Evolutionary conservation across 1,140 invertebrate species (phyloP).

Genomic region (Euglossa dilemma): DNA sequence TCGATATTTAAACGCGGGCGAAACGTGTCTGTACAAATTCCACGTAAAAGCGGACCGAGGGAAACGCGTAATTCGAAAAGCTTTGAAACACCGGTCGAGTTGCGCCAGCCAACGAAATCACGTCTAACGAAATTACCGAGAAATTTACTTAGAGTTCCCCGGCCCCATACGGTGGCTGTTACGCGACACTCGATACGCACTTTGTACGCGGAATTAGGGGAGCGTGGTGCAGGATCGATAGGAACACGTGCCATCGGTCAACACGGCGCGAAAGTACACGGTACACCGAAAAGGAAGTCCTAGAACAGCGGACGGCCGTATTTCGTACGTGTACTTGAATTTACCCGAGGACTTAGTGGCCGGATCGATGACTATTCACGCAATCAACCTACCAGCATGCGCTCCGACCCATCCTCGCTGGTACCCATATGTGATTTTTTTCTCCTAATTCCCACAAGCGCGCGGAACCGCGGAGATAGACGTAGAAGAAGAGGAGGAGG

Average conservation of each 20-base stretch:
- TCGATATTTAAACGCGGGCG: no score
- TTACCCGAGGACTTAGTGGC: conserved; percentile 64
- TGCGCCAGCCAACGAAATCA: conserved; percentile 36
- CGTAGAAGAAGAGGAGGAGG: conserved; percentile 12
- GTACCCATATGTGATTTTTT: conserved; percentile 77
- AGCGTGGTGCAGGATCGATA: conserved; percentile 36
- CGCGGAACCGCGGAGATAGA: conserved; percentile 16
- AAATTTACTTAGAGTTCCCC: conserved; percentile 41
- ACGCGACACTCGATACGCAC: conserved; percentile 29
- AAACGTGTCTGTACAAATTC: no score
- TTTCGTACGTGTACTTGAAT: conserved; percentile 69
- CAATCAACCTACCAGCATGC: conserved; percentile 72
- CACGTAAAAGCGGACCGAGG: background rate
- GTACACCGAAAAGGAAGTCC: conserved; percentile 46
- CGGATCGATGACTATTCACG: conserved; percentile 68
- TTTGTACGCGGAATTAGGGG: conserved; percentile 45
- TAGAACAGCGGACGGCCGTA: conserved; percentile 26
- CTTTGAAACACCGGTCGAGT: background rate
- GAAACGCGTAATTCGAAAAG: conserved; percentile 1
- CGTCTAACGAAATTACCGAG: conserved; percentile 43
- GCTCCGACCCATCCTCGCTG: conserved; percentile 26
- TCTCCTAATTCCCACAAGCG: conserved; percentile 69
- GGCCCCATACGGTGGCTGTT: conserved; percentile 18
- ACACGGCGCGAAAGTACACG: conserved; percentile 56
- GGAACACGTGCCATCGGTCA: conserved; percentile 56